Evolutionary conservation across 1,140 invertebrate species (phyloP), one percentile per base, ranked within the genome.

Genomic region (Sipha flava): DNA sequence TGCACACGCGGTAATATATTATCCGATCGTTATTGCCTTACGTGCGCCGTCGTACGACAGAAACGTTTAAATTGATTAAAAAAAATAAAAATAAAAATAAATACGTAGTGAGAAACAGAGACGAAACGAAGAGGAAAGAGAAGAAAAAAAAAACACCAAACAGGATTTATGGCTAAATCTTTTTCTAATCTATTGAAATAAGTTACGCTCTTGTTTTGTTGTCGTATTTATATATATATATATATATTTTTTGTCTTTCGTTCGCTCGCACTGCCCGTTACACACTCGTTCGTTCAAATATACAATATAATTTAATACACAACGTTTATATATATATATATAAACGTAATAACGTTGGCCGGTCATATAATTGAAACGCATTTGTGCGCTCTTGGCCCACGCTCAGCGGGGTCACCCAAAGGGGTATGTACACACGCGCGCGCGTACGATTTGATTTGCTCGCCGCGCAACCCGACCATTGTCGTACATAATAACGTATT

Each of bases 51-150:
- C 45, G 68, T 21, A 77, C 73, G 73, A 43, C 73, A 43, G 52
- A 77, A 77, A 77, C 73, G 73, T 77, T 77, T 40, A 77, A 77
- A 77, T 77, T 77, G 73, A 77, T 77, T 77, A 57, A 77, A 77
- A 77, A 59, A 75, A 40, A 75, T 52, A 34, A 23, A 77, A 26
- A 59, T 26, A 43, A 47, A 73, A 73, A 73, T 14, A 37, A 52
- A 52, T 37, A n/a, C n/a, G n/a, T n/a, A n/a, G n/a, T n/a, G n/a
- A n/a, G 31, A 73, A 29, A 59, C 14, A 40, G 23, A 77, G 16
- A 59, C 7, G 52, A 77, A 43, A 77, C 9, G 23, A 52, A 37
- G 26, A 29, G 4, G 10, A 16, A 18, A 10, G 37, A 18, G 29
- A 34, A 43, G 16, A 57, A 21, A 52, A 54, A 52, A n/a, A 18